phyloP scores from a whole-genome alignment of 2,113 vertebrate genomes.

The Helogale parvula region DNA sequence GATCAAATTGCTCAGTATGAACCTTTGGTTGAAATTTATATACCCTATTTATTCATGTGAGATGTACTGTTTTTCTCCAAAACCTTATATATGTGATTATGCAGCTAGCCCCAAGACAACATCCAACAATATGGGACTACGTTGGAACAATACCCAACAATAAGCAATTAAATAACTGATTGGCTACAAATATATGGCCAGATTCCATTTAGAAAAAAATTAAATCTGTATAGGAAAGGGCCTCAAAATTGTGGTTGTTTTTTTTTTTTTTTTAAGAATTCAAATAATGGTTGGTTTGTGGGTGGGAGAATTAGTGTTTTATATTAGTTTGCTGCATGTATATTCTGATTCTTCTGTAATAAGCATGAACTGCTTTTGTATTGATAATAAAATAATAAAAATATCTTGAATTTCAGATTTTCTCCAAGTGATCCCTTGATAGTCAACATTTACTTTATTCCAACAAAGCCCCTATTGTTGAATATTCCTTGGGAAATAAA shows the following conservation, averaged over 20 bases:
- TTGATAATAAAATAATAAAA: slow-evolving; percentile 77
- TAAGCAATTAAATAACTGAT: slow-evolving; percentile 57
- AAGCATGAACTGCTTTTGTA: slow-evolving; percentile 79
- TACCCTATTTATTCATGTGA: not conserved
- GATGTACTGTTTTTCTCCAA: not conserved
- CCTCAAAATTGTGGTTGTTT: not conserved
- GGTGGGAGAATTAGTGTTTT: slow-evolving; percentile 59
- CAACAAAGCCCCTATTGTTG: slow-evolving; percentile 63
- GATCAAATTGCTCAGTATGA: slow-evolving; percentile 37
- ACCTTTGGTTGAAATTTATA: slow-evolving; percentile 39
- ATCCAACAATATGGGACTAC: slow-evolving; percentile 64
- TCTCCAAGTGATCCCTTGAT: slow-evolving; percentile 43
- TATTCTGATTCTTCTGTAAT: slow-evolving; percentile 76
- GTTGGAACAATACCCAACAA: slow-evolving; percentile 43
- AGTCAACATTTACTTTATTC: slow-evolving; percentile 57
- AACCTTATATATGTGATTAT: slow-evolving; percentile 10
- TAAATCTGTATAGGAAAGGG: slow-evolving; percentile 36
- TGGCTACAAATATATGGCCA: slow-evolving; percentile 33
- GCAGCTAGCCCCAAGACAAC: slow-evolving; percentile 38
- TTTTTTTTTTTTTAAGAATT: slow-evolving; percentile 63
- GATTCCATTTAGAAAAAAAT: slow-evolving; percentile 59
- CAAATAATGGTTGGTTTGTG: slow-evolving; percentile 56
- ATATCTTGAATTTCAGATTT: slow-evolving; percentile 64
- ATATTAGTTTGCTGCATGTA: slow-evolving; percentile 71
- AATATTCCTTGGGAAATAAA: slow-evolving; percentile 53